Conservation (phyloP, 1,140 invertebrate genomes). For the Mamestra configurata region DNA sequence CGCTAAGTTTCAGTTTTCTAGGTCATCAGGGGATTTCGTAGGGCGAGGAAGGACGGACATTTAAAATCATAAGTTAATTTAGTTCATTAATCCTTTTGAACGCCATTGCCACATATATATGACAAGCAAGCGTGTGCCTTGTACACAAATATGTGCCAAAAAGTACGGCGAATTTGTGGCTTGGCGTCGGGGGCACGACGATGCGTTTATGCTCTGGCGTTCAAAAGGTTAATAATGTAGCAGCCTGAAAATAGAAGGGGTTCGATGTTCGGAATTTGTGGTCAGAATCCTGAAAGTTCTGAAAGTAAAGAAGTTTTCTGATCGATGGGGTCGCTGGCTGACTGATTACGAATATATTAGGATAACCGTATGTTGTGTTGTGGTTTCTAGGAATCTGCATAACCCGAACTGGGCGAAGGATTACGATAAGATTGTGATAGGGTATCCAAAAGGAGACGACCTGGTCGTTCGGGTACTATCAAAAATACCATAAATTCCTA, state of each 20-base stretch:
- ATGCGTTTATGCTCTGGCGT: no score
- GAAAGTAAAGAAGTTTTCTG: slow-evolving; percentile 21
- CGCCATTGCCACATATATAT: no score
- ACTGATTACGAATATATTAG: slow-evolving; percentile 1
- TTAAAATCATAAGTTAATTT: slow-evolving; percentile 55
- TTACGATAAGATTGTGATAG: no score
- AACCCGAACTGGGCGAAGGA: no score
- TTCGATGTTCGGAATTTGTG: neutral
- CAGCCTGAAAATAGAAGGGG: slow-evolving; percentile 34
- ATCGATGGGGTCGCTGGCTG: slow-evolving; percentile 2
- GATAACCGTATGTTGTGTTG: neutral
- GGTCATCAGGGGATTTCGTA: slow-evolving; percentile 29
- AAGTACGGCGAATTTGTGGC: no score
- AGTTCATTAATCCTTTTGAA: no score
- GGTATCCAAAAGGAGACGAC: neutral
- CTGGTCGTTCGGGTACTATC: no score
- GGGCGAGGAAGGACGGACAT: neutral
- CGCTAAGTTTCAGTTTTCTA: slow-evolving; percentile 49
- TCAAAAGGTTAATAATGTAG: slow-evolving; percentile 34
- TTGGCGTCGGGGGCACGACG: no score
- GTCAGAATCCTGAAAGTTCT: neutral
- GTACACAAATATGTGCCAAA: no score
- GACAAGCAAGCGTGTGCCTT: no score
- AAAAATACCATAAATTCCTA: no score
- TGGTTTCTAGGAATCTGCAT: neutral